Conservation (phyloP, 2,113 vertebrate species). For the Myotis lucifugus region DNA sequence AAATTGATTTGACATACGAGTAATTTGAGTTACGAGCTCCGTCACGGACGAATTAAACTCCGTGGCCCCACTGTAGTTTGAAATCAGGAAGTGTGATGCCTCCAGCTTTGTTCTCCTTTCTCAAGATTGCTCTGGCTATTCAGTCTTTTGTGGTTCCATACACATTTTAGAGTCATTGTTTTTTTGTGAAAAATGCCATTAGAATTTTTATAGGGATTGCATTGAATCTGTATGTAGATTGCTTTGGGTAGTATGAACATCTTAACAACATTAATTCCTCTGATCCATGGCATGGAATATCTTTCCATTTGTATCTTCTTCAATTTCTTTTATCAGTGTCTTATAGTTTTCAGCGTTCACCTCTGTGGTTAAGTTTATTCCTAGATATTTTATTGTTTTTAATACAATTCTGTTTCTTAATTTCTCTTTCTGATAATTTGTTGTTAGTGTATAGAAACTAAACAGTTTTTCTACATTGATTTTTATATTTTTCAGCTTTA, state of each 20-base stretch:
- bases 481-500: background rate
- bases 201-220: background rate
- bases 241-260: background rate
- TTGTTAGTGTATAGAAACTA: background rate
- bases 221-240: background rate
- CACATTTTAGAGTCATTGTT: background rate
- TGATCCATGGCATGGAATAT: background rate
- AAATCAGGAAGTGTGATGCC: background rate
- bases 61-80: background rate
- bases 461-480: background rate
- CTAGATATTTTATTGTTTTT: background rate
- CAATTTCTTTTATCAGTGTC: background rate
- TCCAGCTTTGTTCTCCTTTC: background rate
- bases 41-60: no score
- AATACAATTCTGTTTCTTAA: background rate
- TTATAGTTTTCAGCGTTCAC: background rate
- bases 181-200: background rate
- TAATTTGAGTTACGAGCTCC: no score
- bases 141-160: background rate
- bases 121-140: background rate
- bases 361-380: background rate
- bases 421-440: background rate
- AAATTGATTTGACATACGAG: no score
- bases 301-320: background rate
- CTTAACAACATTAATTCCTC: background rate